phyloP scores from a whole-genome alignment of 2,888 invertebrate species.

The Ommatoiulus sabulosus region DNA sequence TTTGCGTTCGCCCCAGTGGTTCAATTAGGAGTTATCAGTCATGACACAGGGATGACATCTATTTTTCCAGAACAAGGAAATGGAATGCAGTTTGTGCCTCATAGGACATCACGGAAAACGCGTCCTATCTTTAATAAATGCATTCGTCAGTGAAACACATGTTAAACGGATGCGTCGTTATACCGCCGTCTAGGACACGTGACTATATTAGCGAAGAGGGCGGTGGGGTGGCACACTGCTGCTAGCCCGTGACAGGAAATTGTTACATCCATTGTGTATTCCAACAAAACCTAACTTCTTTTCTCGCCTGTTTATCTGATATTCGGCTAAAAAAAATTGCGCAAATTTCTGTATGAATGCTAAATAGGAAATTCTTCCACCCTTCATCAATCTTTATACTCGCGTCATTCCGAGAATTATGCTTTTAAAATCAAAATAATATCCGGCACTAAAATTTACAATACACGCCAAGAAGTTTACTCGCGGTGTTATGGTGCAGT shows the following conservation, averaged over 20 bases:
- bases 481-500: no score
- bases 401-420: neutral
- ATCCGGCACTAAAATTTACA: neutral
- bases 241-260: neutral
- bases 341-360: neutral
- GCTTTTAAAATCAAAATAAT: neutral
- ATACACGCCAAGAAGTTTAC: no score
- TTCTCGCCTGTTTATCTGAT: neutral
- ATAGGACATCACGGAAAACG: slow-evolving; percentile 22
- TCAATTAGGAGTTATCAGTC: slow-evolving; percentile 47
- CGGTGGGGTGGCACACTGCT: neutral
- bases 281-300: neutral
- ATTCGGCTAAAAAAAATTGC: neutral
- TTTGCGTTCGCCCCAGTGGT: slow-evolving; percentile 39
- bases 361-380: slow-evolving; percentile 3
- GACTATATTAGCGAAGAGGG: slow-evolving; percentile 21
- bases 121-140: slow-evolving; percentile 49
- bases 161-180: slow-evolving; percentile 25
- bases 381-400: slow-evolving; percentile 6
- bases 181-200: neutral
- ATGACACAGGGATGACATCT: slow-evolving; percentile 52
- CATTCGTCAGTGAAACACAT: slow-evolving; percentile 53
- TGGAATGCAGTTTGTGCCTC: slow-evolving; percentile 53
- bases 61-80: slow-evolving; percentile 55
- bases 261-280: slow-evolving; percentile 9